phyloP scores from a whole-genome alignment of 1,140 invertebrate genomes.

The Drosophila tristis region DNA sequence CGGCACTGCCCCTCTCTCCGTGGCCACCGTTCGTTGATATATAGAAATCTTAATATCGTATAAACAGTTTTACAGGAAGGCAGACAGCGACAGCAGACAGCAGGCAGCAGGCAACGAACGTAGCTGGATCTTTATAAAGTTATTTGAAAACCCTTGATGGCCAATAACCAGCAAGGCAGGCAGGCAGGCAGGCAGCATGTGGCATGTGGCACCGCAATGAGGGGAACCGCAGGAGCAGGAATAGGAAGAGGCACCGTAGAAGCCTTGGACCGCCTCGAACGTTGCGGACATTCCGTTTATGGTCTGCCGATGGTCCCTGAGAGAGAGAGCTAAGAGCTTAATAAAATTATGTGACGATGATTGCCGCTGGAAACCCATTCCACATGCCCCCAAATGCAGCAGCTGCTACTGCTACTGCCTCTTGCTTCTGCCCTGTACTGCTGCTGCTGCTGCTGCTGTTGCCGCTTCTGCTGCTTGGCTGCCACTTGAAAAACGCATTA shows the following conservation, averaged over 20 bases:
- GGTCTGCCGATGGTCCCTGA: constrained; percentile 13
- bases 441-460: neutral
- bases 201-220: constrained; percentile 34
- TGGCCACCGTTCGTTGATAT: neutral
- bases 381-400: constrained; percentile 15
- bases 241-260: neutral
- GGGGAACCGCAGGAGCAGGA: neutral
- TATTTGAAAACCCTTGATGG: constrained; percentile 42
- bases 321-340: constrained; percentile 68
- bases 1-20: neutral
- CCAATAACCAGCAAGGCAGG: constrained; percentile 28
- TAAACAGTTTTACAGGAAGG: constrained; percentile 32
- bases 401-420: neutral
- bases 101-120: constrained; percentile 3
- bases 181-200: constrained; percentile 32
- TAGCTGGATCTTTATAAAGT: constrained; percentile 22
- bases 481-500: constrained; percentile 81
- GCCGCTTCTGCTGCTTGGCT: constrained; percentile 51
- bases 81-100: constrained; percentile 3
- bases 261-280: neutral
- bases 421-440: constrained; percentile 10
- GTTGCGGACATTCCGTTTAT: constrained; percentile 5
- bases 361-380: constrained; percentile 42
- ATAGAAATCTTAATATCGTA: constrained; percentile 25
- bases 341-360: constrained; percentile 83